phyloP scores from a whole-genome alignment of 92 coral and sea anemone species.

The Micromussa lordhowensis region DNA sequence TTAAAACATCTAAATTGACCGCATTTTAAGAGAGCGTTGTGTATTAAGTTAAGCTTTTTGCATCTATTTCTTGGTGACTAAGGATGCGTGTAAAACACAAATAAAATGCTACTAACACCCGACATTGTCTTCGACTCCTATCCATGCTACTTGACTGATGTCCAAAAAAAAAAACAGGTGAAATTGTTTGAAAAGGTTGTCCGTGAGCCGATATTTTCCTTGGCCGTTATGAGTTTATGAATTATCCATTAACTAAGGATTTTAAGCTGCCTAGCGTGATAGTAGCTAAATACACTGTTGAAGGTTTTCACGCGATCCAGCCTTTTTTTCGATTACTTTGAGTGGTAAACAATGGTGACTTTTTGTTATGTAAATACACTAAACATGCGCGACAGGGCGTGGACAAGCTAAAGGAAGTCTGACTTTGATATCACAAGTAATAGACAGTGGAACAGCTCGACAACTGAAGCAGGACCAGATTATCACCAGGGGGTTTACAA shows the following conservation, averaged over 20 bases:
- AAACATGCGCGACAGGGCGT: constrained; percentile 18
- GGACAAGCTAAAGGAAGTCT: constrained; percentile 5
- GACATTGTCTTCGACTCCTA: neutral
- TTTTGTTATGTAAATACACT: constrained; percentile 34
- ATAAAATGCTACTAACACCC: neutral
- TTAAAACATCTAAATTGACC: neutral
- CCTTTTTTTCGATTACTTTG: neutral
- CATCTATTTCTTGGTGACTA: neutral
- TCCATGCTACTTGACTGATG: neutral
- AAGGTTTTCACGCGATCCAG: constrained; percentile 26
- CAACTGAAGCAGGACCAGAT: neutral
- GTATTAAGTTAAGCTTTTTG: neutral
- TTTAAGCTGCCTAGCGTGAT: constrained; percentile 22
- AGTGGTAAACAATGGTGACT: constrained; percentile 7
- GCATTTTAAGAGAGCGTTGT: neutral
- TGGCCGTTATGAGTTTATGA: constrained; percentile 8
- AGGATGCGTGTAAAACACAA: neutral
- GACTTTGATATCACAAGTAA: neutral
- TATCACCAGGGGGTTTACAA: neutral
- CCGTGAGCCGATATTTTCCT: neutral
- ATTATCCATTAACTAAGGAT: neutral
- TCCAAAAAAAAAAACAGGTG: neutral
- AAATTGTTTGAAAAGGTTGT: neutral
- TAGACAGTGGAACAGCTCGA: neutral
- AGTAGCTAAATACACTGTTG: neutral